These are phyloP conservation scores for Gasteruption jaculator DNA, from an alignment of 2,888 invertebrate species.

Conservation along the genomic window DNA sequence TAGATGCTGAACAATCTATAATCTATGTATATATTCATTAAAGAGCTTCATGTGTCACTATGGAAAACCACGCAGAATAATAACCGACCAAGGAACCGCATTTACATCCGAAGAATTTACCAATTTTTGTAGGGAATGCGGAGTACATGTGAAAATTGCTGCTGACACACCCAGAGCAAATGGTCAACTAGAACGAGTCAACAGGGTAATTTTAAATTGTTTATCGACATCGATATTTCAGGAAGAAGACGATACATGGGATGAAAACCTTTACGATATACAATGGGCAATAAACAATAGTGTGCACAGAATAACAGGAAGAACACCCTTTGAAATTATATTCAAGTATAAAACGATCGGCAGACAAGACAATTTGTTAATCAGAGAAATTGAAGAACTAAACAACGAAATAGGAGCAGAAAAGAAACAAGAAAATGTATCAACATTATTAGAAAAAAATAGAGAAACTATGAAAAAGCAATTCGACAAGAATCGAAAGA, in stretches of 20 bases:
- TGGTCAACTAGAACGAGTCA: constrained; percentile 26
- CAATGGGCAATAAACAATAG: constrained; percentile 21
- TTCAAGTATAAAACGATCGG: constrained; percentile 7
- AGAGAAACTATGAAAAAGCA: neutral
- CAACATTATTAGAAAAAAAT: too few relatives aligned
- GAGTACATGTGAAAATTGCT: constrained; percentile 28
- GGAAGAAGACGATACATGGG: constrained; percentile 22
- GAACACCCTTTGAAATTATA: constrained; percentile 12
- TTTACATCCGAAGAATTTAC: constrained; percentile 26
- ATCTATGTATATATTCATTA: too few relatives aligned
- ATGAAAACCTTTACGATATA: constrained; percentile 17
- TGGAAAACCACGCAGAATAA: constrained; percentile 28
- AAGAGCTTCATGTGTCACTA: constrained; percentile 28
- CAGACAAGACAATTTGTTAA: constrained; percentile 4
- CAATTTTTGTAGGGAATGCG: constrained; percentile 22
- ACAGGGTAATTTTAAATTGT: constrained; percentile 21
- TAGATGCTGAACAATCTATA: constrained; percentile 10
- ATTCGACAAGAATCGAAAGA: constrained; percentile 4
- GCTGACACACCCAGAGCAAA: constrained; percentile 27
- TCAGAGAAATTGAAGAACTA: neutral
- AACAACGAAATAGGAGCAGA: too few relatives aligned
- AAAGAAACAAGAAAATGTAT: too few relatives aligned
- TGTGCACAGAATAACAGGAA: constrained; percentile 22
- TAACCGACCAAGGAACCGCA: constrained; percentile 32
- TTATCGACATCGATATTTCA: constrained; percentile 21